Evolutionary conservation across 2,797 vertebrate species (phyloP), one percentile per base, ranked within the genome.

Genomic region (Hydrophis major): DNA sequence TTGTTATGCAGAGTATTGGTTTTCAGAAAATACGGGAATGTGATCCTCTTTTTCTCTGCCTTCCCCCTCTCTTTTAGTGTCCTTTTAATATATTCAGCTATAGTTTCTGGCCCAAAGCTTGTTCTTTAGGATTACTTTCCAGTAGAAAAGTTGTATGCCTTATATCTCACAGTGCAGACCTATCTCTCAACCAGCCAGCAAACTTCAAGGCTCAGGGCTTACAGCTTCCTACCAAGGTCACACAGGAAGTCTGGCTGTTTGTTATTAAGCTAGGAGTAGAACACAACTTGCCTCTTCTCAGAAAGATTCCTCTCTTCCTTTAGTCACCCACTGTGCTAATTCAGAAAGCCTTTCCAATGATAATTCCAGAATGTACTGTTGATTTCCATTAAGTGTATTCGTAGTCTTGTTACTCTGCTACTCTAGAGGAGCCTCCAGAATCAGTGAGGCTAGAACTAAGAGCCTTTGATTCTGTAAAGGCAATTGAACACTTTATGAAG

Each of bases 331-430:
- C 56, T 94, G 86, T 96, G 90, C 95, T 96, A 95, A 96, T 96
- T 97, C 94, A 13, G 94, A 94, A 97, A 96, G 93, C 87, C 92
- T 94, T 96, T 96, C 94, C 92, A 89, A 69, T 92, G 37, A 42
- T 96, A 95, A 94, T 94, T 97, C 95, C 92, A 90, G 94, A 96
- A 97, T 95, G 66, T 56, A 28, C 78, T 0, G n/a, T 94, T 94
- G 96, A 93, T 96, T 95, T 96, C 92, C 92, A 56, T 92, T 87
- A 74, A 0, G 27, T 60, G 42, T 28, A n/a, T 47, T 86, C 28
- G 8, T 47, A 92, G n/a, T 13, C 42, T 88, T 57, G 8, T 56
- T 61, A 12, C 18, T 27, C 47, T 42, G n/a, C 69, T 47, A 5
- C 37, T 83, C 74, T 47, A 25, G 37, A 83, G 74, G 60, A 27